Percentiles rank a stretch among this genome's conserved stretches.
phyloP scores from a whole-genome alignment of 2,888 invertebrate species.

The Carcina quercana region DNA sequence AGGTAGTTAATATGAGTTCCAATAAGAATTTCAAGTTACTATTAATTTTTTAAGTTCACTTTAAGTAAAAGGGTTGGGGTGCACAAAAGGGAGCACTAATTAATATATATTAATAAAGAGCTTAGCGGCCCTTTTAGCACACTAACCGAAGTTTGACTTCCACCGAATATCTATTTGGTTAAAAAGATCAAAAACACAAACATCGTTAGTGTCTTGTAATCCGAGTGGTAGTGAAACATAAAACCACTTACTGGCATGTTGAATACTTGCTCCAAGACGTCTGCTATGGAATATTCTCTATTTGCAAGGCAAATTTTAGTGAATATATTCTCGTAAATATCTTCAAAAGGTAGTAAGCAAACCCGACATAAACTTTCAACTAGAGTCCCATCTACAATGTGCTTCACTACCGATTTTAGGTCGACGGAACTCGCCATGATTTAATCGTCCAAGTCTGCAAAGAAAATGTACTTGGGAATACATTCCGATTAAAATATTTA shows the following conservation, averaged over 20 bases:
- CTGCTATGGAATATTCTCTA: slow-evolving; percentile 49
- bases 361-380: slow-evolving; percentile 45
- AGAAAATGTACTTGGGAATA: neutral
- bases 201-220: too few species aligned
- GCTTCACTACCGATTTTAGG: slow-evolving; percentile 43
- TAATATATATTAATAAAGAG: too few species aligned
- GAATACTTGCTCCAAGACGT: slow-evolving; percentile 40
- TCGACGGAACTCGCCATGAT: slow-evolving; percentile 37
- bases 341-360: slow-evolving; percentile 41
- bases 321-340: slow-evolving; percentile 43
- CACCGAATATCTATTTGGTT: too few species aligned
- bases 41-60: too few species aligned
- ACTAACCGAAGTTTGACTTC: too few species aligned
- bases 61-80: too few species aligned
- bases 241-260: slow-evolving; percentile 32
- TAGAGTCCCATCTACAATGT: slow-evolving; percentile 48
- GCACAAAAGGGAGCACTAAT: too few species aligned
- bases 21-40: too few species aligned
- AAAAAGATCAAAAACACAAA: too few species aligned
- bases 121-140: too few species aligned
- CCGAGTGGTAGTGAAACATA: too few species aligned
- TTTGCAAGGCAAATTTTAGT: slow-evolving; percentile 48
- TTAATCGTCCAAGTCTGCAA: neutral
- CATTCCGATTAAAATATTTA: neutral
- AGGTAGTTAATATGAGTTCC: too few species aligned